A percentile compares a stretch with the other conserved stretches of the same genome.
Evolutionary conservation across 2,113 vertebrate species (phyloP).

Genomic region (Paradoxurus hermaphroditus): DNA sequence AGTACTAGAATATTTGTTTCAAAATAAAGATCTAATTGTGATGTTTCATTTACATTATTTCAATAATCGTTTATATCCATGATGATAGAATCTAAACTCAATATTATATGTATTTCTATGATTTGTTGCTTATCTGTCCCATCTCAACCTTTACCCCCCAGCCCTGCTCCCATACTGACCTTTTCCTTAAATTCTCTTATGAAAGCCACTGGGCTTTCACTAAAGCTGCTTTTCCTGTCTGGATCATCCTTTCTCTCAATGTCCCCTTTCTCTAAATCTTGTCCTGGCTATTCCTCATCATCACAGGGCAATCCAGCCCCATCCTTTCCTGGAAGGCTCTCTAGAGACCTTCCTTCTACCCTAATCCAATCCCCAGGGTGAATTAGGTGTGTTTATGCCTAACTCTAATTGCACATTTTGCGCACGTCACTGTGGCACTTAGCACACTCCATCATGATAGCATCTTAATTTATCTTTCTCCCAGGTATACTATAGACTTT

Average conservation of each 20-base stretch:
- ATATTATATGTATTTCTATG: not conserved
- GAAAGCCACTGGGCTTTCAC: not conserved
- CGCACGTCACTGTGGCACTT: not conserved
- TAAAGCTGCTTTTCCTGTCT: not conserved
- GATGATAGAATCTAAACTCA: not conserved
- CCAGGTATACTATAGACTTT: not conserved
- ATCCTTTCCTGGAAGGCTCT: not conserved
- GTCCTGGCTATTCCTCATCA: constrained; percentile 8
- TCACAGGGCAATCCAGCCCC: not conserved
- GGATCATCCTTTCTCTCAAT: not conserved
- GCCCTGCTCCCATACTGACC: not conserved
- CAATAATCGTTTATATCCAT: not conserved
- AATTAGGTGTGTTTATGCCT: not conserved
- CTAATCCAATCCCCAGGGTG: not conserved
- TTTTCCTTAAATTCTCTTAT: not conserved
- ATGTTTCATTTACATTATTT: constrained; percentile 18
- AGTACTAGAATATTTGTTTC: not conserved
- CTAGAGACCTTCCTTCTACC: not conserved
- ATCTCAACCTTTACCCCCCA: not conserved
- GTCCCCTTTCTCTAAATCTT: not conserved
- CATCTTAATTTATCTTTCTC: not conserved
- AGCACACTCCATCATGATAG: not conserved
- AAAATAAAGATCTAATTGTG: not conserved
- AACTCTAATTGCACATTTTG: not conserved
- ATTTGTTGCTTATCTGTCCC: not conserved